Percentiles rank a stretch among this genome's conserved stretches.
phyloP scores from a whole-genome alignment of 2,113 vertebrate genomes.

The Spea multiplicata region DNA sequence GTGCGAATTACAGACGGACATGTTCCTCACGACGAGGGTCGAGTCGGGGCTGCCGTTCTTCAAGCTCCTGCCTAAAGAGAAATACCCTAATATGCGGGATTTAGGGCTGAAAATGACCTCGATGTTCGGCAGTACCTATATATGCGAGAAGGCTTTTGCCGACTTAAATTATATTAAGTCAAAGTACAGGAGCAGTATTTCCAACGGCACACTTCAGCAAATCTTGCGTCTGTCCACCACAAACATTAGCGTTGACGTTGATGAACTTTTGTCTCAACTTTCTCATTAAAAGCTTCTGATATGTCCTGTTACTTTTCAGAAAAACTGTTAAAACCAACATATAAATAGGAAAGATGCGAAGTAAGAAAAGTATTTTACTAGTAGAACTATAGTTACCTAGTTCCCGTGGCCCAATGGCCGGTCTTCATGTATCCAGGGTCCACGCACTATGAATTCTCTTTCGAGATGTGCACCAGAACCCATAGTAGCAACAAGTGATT shows the following conservation, averaged over 20 bases:
- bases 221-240: conserved; percentile 27
- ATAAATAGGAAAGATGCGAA: background rate
- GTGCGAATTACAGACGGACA: conserved; percentile 29
- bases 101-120: conserved; percentile 26
- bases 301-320: background rate
- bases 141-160: conserved; percentile 38
- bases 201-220: conserved; percentile 23
- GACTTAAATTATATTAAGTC: conserved; percentile 40
- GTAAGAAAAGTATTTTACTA: too few relatives aligned
- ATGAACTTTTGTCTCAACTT: conserved; percentile 18
- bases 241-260: conserved; percentile 20
- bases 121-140: conserved; percentile 41
- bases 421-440: too few relatives aligned
- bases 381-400: too few relatives aligned
- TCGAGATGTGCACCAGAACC: too few relatives aligned
- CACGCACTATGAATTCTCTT: too few relatives aligned
- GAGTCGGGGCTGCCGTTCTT: conserved; percentile 29
- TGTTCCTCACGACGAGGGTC: conserved; percentile 11
- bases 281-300: background rate
- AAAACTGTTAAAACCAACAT: background rate
- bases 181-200: conserved; percentile 37
- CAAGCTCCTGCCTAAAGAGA: conserved; percentile 21
- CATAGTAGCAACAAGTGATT: too few relatives aligned
- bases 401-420: too few relatives aligned
- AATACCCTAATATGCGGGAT: conserved; percentile 22